A percentile compares a stretch with the other conserved stretches of the same genome.
These are phyloP conservation scores for Semotilus atromaculatus DNA, from an alignment of 2,797 vertebrate species.

Conservation along the genomic window DNA sequence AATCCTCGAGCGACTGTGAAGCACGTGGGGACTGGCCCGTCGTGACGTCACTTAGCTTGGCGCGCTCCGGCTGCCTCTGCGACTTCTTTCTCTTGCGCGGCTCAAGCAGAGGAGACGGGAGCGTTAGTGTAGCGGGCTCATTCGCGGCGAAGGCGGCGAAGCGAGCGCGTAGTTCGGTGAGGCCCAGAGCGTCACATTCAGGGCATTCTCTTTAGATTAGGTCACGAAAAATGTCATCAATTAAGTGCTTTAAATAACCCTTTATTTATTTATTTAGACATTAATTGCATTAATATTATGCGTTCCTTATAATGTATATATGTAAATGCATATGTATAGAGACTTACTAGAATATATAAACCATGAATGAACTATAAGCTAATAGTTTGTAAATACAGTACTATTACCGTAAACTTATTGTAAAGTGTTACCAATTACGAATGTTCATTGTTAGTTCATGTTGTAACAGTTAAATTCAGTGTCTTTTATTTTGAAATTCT, in stretches of 20 bases:
- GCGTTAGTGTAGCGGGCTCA: no score
- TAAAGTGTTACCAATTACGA: not conserved
- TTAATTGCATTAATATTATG: not conserved
- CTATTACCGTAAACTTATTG: not conserved
- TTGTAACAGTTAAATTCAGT: not conserved
- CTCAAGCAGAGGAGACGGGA: no score
- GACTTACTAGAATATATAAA: not conserved
- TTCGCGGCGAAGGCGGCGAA: no score
- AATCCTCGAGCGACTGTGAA: no score
- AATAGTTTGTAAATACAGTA: not conserved
- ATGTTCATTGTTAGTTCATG: not conserved
- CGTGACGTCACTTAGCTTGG: no score
- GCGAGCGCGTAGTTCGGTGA: no score
- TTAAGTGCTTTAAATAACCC: no score
- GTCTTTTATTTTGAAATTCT: not conserved
- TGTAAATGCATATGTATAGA: not conserved
- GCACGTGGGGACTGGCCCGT: no score
- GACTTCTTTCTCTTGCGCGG: no score
- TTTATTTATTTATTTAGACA: not conserved
- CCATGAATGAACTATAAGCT: not conserved
- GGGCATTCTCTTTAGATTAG: not conserved
- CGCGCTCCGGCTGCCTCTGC: no score
- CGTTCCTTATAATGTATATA: not conserved
- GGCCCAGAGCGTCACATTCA: no score
- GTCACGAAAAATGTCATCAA: not conserved